These are phyloP conservation scores for Vesta saturnalis DNA, from an alignment of 2,888 invertebrate genomes.

Conservation along the genomic window DNA sequence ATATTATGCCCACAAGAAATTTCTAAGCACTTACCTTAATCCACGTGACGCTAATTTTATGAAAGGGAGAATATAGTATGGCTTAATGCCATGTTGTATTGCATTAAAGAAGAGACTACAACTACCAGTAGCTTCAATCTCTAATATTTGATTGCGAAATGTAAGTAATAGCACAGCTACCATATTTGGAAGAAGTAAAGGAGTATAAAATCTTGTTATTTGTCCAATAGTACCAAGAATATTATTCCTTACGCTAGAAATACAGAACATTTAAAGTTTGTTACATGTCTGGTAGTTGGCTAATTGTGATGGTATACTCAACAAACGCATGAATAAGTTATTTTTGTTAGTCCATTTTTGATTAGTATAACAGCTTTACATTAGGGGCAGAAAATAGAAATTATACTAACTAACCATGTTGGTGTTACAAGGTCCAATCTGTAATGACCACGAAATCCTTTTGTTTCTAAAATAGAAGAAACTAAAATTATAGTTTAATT, in stretches of 20 bases:
- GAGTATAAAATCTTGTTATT: slow-evolving; percentile 72
- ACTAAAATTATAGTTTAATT: too few species aligned
- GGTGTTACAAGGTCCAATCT: too few species aligned
- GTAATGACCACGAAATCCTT: too few species aligned
- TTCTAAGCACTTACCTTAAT: slow-evolving; percentile 61
- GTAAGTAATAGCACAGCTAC: slow-evolving; percentile 72
- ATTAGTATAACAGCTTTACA: too few species aligned
- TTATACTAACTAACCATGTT: too few species aligned
- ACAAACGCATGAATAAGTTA: too few species aligned
- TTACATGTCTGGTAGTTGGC: neutral
- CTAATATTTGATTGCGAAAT: slow-evolving; percentile 65
- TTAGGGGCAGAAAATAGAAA: too few species aligned
- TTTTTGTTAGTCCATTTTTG: too few species aligned
- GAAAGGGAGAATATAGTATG: slow-evolving; percentile 66
- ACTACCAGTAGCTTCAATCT: slow-evolving; percentile 57
- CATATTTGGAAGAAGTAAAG: slow-evolving; percentile 73
- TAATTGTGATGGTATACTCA: neutral
- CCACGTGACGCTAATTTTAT: slow-evolving; percentile 63
- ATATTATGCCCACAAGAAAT: neutral
- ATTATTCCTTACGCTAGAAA: slow-evolving; percentile 66
- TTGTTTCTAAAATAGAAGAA: too few species aligned
- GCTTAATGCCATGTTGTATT: slow-evolving; percentile 69
- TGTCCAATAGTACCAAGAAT: slow-evolving; percentile 71
- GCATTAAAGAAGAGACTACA: slow-evolving; percentile 68
- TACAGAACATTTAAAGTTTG: neutral